Evolutionary conservation across 2,113 vertebrate species (phyloP).

Genomic region (Sinosuthora webbiana): DNA sequence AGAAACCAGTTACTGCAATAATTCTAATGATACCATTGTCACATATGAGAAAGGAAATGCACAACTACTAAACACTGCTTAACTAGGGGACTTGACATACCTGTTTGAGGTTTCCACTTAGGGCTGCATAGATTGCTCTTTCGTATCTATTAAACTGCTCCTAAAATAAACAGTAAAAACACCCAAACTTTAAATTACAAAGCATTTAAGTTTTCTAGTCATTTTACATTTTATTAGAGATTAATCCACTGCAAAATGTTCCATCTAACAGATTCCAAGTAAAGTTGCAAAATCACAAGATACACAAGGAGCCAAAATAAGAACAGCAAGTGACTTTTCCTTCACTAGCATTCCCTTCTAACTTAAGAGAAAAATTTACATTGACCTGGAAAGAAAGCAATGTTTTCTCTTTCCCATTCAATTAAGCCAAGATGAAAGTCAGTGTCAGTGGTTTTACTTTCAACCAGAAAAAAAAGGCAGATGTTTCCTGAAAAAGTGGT

Average conservation of each 20-base stretch:
- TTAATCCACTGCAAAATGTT: background rate
- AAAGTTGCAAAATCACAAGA: background rate
- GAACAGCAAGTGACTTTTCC: background rate
- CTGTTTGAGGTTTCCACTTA: conserved; percentile 96
- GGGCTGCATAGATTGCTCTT: conserved; percentile 90
- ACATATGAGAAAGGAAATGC: background rate
- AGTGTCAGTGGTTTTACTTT: background rate
- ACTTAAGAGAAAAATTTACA: background rate
- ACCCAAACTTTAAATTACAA: background rate
- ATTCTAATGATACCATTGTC: background rate
- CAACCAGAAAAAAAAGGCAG: background rate
- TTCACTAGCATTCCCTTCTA: background rate
- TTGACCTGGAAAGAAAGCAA: background rate
- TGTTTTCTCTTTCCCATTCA: background rate
- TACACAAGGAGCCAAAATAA: background rate
- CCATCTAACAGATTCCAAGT: background rate
- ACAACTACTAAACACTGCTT: background rate
- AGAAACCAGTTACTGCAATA: background rate
- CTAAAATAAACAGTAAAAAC: conserved; percentile 71
- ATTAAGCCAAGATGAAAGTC: background rate
- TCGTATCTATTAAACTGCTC: conserved; percentile 90
- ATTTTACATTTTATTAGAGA: background rate
- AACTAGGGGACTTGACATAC: conserved; percentile 62
- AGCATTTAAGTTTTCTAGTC: background rate
- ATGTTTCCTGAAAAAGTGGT: background rate